Base-by-base conservation (phyloP, 1,140 invertebrate genomes). In the Ceratoteleas bidentatus region DNA sequence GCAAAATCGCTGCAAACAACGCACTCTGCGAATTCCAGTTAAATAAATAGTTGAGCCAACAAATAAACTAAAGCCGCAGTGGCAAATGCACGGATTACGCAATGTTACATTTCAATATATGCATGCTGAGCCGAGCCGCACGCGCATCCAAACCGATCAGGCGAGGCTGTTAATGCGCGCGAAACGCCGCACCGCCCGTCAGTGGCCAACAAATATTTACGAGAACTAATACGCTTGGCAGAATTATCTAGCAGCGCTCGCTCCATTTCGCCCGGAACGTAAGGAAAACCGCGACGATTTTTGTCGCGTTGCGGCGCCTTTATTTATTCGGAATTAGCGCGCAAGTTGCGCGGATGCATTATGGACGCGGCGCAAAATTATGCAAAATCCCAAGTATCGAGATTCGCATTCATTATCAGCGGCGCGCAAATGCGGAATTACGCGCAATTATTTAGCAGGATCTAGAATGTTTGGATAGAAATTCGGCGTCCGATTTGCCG, bases 131-230 rank as follows among this genome's bases (percentile, higher is more conserved):
- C 24, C 47, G 34, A 68, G 65, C 34, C 66, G 33, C 40, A 14
- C 58, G 10, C n/a, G n/a, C n/a, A n/a, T n/a, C n/a, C n/a, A 73
- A 79, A 61, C 66, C 45, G 75, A 72, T 78, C 50, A 49, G 70
- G 52, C 70, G 24, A 72, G 70, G 60, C 32, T 75, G 64, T 74
- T 81, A 77, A 77, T 73, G 38, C 53, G 16, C 40, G 52, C 64
- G 47, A 53, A 79, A 66, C 50, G 33, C 62, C 68, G 58, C 68
- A 80, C 69, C 64, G 73, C 38, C 14, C 45, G 76, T 79, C n/a
- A 66, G n/a, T n/a, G 43, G 3, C 4, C 10, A 45, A 80, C 70
- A 86, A 87, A 87, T 83, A 85, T 84, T 81, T 66, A 79, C 72
- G 66, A 61, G 62, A 84, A 73, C 80, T 85, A 87, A 84, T 84